Conservation (phyloP, 2,113 vertebrate genomes). For the Ifrita kowaldi region DNA sequence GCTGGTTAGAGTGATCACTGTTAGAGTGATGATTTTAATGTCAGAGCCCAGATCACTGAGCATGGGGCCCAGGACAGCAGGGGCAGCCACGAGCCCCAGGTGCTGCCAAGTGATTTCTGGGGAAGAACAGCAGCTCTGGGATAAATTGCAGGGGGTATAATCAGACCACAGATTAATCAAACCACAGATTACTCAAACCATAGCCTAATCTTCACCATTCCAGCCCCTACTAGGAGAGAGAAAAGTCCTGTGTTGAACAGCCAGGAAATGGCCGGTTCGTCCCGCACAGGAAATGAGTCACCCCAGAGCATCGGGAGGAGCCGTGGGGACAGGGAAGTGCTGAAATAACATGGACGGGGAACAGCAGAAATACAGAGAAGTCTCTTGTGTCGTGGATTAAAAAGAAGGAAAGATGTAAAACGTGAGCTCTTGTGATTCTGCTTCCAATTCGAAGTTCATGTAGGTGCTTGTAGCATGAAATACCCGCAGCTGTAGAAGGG, state of each 20-base stretch:
- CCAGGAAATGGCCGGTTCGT: slow-evolving; percentile 53
- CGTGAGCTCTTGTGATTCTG: not conserved
- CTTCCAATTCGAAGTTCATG: not conserved
- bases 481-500: not conserved
- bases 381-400: not conserved
- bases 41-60: not conserved
- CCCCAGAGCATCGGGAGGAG: not conserved
- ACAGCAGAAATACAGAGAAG: not conserved
- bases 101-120: not conserved
- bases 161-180: not conserved
- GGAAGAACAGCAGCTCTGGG: not conserved
- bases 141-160: not conserved
- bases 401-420: not conserved
- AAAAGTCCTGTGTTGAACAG: not conserved
- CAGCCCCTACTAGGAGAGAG: not conserved
- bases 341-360: slow-evolving; percentile 2
- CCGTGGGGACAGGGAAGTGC: not conserved
- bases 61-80: not conserved
- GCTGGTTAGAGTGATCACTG: not conserved
- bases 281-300: slow-evolving; percentile 64
- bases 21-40: not conserved
- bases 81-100: not conserved
- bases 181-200: not conserved
- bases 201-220: not conserved
- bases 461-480: not conserved